Evolutionary conservation across 1,140 invertebrate genomes (phyloP).

Genomic region (Drosophila funebris): DNA sequence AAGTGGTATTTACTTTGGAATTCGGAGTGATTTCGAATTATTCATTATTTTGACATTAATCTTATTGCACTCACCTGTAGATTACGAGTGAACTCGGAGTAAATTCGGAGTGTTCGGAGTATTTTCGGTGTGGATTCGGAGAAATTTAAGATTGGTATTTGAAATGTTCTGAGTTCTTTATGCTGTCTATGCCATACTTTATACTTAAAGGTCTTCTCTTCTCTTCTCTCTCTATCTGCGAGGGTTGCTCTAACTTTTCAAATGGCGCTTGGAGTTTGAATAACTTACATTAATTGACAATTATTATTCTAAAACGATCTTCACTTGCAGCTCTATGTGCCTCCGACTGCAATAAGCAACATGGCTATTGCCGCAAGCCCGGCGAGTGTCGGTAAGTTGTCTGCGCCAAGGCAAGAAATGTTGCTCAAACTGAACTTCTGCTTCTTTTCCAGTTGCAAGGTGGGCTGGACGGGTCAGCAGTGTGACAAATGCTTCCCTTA

Average conservation of each 20-base stretch:
- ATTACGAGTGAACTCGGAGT: neutral
- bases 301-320: neutral
- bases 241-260: no score
- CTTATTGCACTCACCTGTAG: no score
- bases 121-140: no score
- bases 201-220: no score
- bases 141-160: no score
- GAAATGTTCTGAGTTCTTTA: no score
- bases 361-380: constrained; percentile 93
- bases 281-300: no score
- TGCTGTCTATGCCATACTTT: no score
- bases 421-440: neutral
- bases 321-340: constrained; percentile 90
- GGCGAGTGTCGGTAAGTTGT: constrained; percentile 85
- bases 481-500: constrained; percentile 93
- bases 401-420: neutral
- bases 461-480: constrained; percentile 93
- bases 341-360: constrained; percentile 91
- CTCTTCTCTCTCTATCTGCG: no score
- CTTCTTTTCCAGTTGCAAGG: constrained; percentile 88
- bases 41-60: no score
- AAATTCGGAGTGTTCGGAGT: neutral
- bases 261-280: no score
- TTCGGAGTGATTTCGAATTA: no score
- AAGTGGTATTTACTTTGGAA: neutral